These are phyloP conservation scores for Nasonia vitripennis DNA, from an alignment of 1,140 invertebrate genomes.

Conservation along the genomic window DNA sequence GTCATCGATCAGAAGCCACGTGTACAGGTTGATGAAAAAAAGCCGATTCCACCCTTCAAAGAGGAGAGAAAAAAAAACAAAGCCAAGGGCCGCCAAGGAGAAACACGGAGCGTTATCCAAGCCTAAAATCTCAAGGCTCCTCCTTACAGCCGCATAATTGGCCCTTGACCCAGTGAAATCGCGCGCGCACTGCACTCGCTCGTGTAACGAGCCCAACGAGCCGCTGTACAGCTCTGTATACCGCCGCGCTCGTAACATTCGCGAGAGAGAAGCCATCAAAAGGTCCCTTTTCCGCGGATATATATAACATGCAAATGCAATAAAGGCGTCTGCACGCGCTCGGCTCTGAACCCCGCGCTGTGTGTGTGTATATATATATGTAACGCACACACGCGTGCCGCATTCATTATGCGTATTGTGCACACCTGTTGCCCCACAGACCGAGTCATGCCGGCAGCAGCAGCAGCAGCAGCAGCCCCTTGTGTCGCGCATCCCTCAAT, in stretches of 20 bases:
- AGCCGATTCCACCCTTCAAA: background rate
- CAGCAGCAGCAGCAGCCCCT: constrained; percentile 22
- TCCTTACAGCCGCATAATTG: constrained; percentile 28
- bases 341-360: background rate
- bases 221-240: constrained; percentile 8
- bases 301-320: constrained; percentile 51
- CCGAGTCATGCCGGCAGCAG: constrained; percentile 15
- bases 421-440: constrained; percentile 64
- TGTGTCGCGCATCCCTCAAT: constrained; percentile 51
- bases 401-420: constrained; percentile 65
- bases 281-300: constrained; percentile 46
- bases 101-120: background rate
- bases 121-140: background rate
- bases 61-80: background rate
- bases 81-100: background rate
- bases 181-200: background rate
- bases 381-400: constrained; percentile 46
- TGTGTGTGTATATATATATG: background rate
- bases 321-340: constrained; percentile 33
- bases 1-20: background rate
- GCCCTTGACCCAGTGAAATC: constrained; percentile 49
- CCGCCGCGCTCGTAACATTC: background rate
- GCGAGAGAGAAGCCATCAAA: constrained; percentile 32
- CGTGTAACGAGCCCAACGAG: constrained; percentile 24
- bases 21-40: background rate